A percentile compares a stretch with the other conserved stretches of the same genome.
Conservation (phyloP, 2,113 vertebrate genomes). For the Delphinapterus leucas region DNA sequence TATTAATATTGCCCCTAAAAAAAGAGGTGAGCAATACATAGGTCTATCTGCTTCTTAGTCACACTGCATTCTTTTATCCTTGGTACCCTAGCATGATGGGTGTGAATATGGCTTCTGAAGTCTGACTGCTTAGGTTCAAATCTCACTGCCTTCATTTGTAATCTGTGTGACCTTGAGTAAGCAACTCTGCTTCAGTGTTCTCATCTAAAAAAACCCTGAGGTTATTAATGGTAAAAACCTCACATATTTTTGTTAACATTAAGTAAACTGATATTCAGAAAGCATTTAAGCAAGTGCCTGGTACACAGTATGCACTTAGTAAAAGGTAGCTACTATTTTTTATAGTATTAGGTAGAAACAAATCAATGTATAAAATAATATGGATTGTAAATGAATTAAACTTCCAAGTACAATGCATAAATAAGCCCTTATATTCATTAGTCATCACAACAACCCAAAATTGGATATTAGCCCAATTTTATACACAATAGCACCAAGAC, state of each 20-base stretch:
- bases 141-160: background rate
- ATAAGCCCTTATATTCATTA: background rate
- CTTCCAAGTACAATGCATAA: background rate
- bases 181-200: background rate
- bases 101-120: background rate
- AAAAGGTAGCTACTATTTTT: background rate
- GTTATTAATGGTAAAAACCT: background rate
- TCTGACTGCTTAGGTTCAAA: background rate
- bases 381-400: background rate
- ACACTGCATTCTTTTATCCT: background rate
- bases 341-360: background rate
- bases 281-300: background rate
- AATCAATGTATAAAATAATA: background rate
- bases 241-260: background rate
- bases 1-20: background rate
- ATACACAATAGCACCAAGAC: background rate
- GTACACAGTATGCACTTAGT: background rate
- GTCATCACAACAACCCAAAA: background rate
- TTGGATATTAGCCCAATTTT: background rate
- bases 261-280: background rate
- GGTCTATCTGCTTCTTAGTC: background rate
- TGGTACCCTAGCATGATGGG: background rate
- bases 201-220: background rate
- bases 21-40: background rate
- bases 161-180: background rate